Percentiles rank a stretch among this genome's conserved stretches.
These are phyloP conservation scores for Drosophila dunni DNA, from an alignment of 1,140 invertebrate species.

Conservation along the genomic window DNA sequence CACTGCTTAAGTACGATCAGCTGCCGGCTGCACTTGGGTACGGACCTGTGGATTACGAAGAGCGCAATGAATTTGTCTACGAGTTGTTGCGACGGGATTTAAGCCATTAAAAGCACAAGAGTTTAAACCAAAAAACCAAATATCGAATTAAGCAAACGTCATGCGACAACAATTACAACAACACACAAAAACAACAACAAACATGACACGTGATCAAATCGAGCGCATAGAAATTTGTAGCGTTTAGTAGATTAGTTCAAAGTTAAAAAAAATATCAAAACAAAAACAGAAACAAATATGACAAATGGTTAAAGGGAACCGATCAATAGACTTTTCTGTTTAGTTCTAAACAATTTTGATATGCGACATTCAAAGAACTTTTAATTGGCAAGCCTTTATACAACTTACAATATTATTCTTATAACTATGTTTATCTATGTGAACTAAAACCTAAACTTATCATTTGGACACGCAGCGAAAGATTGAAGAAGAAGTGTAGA, in stretches of 20 bases:
- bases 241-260: conserved; percentile 54
- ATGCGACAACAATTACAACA: conserved; percentile 27
- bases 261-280: conserved; percentile 21
- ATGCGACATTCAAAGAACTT: conserved; percentile 40
- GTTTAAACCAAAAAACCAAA: conserved; percentile 51
- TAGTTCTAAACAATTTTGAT: conserved; percentile 62
- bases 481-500: conserved; percentile 31
- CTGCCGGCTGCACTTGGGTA: conserved; percentile 83
- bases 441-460: conserved; percentile 49
- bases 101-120: conserved; percentile 55
- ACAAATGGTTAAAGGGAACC: conserved; percentile 19
- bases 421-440: conserved; percentile 42
- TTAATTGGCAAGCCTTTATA: conserved; percentile 64
- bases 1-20: conserved; percentile 75
- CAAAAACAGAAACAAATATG: conserved; percentile 28
- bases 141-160: conserved; percentile 57
- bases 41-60: conserved; percentile 65
- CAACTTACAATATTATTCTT: conserved; percentile 47
- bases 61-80: conserved; percentile 79
- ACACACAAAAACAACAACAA: conserved; percentile 46
- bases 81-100: conserved; percentile 76
- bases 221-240: conserved; percentile 65
- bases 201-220: conserved; percentile 74
- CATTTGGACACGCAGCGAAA: conserved; percentile 43
- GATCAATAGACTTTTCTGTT: conserved; percentile 46